Percentiles rank a stretch among this genome's conserved stretches.
phyloP scores from a whole-genome alignment of 2,888 invertebrate genomes.

The Cynaeus angustus region DNA sequence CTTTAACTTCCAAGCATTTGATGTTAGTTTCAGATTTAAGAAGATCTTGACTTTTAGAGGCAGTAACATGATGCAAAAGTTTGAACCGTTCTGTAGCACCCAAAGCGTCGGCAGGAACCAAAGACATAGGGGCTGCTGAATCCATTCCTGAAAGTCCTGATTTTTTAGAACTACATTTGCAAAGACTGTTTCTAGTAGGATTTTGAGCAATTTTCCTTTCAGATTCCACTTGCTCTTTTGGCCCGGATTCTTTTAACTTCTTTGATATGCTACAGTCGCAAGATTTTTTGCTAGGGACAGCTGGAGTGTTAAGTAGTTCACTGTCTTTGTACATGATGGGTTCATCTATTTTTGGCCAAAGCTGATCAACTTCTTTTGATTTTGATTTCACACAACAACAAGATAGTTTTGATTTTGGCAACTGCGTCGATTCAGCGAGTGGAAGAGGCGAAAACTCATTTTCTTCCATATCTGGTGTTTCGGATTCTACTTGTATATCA shows the following conservation, averaged over 20 bases:
- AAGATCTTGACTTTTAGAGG: conserved; percentile 31
- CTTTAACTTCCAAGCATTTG: conserved; percentile 37
- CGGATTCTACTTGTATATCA: too few relatives aligned
- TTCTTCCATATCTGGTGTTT: too few relatives aligned
- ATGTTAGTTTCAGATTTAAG: conserved; percentile 38
- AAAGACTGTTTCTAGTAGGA: neutral
- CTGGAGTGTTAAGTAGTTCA: neutral
- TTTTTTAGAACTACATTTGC: neutral
- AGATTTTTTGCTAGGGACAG: neutral
- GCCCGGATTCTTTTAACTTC: conserved; percentile 25
- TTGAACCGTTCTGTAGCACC: conserved; percentile 27
- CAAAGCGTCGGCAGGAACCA: too few relatives aligned
- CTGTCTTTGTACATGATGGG: neutral
- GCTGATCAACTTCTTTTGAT: conserved; percentile 9
- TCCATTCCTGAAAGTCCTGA: too few relatives aligned
- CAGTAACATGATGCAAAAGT: conserved; percentile 35
- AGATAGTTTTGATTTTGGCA: conserved; percentile 7
- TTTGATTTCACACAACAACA: conserved; percentile 24
- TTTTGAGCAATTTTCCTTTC: neutral
- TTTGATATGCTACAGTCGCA: conserved; percentile 2
- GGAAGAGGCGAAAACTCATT: too few relatives aligned
- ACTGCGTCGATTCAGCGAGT: neutral
- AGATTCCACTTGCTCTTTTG: neutral
- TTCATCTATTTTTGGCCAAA: conserved; percentile 10
- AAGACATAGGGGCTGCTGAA: too few relatives aligned